phyloP scores from a whole-genome alignment of 2,888 invertebrate species.

The Halictus quadricinctus region DNA sequence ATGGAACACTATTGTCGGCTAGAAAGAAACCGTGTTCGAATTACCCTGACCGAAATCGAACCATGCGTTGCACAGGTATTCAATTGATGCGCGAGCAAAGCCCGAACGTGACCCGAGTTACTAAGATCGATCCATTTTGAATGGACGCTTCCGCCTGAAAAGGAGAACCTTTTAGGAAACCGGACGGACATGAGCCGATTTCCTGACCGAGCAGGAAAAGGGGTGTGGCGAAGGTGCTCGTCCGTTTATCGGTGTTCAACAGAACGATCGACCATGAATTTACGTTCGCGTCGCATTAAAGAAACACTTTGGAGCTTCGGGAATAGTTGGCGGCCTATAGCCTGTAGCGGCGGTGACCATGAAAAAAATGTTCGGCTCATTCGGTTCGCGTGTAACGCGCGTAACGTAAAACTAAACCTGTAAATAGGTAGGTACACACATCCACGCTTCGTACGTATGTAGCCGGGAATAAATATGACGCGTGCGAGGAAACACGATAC shows the following conservation, averaged over 20 bases:
- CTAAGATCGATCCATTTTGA: constrained; percentile 23
- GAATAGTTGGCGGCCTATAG: background rate
- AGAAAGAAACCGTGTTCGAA: constrained; percentile 43
- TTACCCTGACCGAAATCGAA: constrained; percentile 67
- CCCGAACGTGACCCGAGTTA: background rate
- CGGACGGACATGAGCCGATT: constrained; percentile 28
- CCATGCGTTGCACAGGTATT: constrained; percentile 31
- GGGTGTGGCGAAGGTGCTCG: constrained; percentile 5
- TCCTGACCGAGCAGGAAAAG: constrained; percentile 39
- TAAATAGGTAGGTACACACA: too few species aligned
- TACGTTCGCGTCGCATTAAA: background rate
- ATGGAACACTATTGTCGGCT: constrained; percentile 34
- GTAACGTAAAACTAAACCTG: constrained; percentile 29
- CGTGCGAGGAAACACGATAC: constrained; percentile 39
- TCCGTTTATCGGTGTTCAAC: background rate
- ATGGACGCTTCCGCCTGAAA: background rate
- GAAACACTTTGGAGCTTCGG: background rate
- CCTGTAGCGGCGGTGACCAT: constrained; percentile 20
- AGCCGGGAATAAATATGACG: constrained; percentile 63
- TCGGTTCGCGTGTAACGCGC: constrained; percentile 11
- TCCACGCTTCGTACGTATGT: background rate
- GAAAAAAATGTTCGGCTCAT: constrained; percentile 50
- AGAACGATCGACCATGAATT: background rate
- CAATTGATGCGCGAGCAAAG: background rate
- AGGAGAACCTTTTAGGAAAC: constrained; percentile 18